Base-by-base conservation (phyloP, 2,113 vertebrate genomes). In the Acrocephalus arundinaceus region DNA sequence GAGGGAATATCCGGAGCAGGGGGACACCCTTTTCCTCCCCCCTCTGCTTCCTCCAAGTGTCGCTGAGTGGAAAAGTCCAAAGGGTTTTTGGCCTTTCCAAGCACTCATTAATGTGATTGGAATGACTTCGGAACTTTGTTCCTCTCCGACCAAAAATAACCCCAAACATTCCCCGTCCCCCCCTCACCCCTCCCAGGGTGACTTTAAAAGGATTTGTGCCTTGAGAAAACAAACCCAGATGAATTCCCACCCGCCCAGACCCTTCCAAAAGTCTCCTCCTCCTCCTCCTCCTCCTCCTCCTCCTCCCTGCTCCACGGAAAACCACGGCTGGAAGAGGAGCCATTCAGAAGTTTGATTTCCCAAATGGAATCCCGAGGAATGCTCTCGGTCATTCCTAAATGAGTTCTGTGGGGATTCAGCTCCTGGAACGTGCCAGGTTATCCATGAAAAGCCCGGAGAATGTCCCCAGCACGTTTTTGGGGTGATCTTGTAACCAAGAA, bases 191-290 rank as follows among this genome's bases (percentile, higher is more conserved):
- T 55, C 52, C 55, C 66, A 15, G 43, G 83, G 66, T 75, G 97
- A 57, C 97, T 96, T 62, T 87, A 94, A 93, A 94, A 95, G 94
- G 97, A 96, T 90, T 81, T 74, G 91, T 86, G 94, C 93, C 96
- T 96, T 97, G 97, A 80, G 97, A 98, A 98, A 97, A 96, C 87
- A 94, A 95, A 85, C 31, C 72, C 48, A 9, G 82, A 67, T 43
- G 85, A 86, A 97, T 98, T 97, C 97, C 95, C 97, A 97, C 55
- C 96, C 33, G 4, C 27, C 35, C 65, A 77, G 95, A 93, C 65
- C 82, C 23, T 85, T 87, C 93, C 54, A n/a, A 77, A 95, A 87
- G 84, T 43, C 77, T 70, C 88, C 89, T 89, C 31, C 28, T 54
- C n/a, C n/a, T n/a, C n/a, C n/a, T n/a, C n/a, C n/a, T n/a, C n/a